These are phyloP conservation scores for Sesamia inferens DNA, from an alignment of 2,888 invertebrate genomes.

Conservation along the genomic window DNA sequence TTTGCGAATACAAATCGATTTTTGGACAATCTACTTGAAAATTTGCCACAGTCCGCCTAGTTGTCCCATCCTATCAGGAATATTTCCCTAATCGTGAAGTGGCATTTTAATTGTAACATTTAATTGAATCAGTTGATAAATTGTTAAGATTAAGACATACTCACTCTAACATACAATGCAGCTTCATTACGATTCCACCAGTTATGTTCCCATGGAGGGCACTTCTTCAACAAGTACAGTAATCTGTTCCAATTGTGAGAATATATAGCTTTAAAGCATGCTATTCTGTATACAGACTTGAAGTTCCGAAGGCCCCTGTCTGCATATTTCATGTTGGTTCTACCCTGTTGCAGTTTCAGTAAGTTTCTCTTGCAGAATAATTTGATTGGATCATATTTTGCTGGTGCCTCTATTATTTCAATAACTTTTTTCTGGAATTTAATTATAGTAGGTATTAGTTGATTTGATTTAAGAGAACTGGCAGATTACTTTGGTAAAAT, in stretches of 20 bases:
- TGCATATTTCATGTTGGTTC: slow-evolving; percentile 44
- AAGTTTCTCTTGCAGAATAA: slow-evolving; percentile 73
- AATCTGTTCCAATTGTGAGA: slow-evolving; percentile 84
- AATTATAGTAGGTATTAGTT: not conserved
- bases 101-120: slow-evolving; percentile 42
- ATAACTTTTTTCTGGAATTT: slow-evolving; percentile 75
- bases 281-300: slow-evolving; percentile 65
- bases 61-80: slow-evolving; percentile 72
- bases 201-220: slow-evolving; percentile 77
- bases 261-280: slow-evolving; percentile 77
- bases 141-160: slow-evolving; percentile 61
- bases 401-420: slow-evolving; percentile 66
- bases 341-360: slow-evolving; percentile 69
- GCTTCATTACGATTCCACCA: slow-evolving; percentile 57
- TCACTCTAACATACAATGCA: slow-evolving; percentile 76
- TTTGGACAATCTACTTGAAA: slow-evolving; percentile 74
- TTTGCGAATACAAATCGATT: slow-evolving; percentile 86
- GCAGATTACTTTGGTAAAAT: not conserved
- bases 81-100: slow-evolving; percentile 53
- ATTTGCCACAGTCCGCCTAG: slow-evolving; percentile 69
- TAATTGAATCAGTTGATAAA: slow-evolving; percentile 51
- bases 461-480: too few relatives aligned
- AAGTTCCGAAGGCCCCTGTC: slow-evolving; percentile 42
- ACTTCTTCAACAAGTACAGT: slow-evolving; percentile 77
- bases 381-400: slow-evolving; percentile 54